phyloP scores from a whole-genome alignment of 1,140 invertebrate genomes.

The Phymastichus coffea region DNA sequence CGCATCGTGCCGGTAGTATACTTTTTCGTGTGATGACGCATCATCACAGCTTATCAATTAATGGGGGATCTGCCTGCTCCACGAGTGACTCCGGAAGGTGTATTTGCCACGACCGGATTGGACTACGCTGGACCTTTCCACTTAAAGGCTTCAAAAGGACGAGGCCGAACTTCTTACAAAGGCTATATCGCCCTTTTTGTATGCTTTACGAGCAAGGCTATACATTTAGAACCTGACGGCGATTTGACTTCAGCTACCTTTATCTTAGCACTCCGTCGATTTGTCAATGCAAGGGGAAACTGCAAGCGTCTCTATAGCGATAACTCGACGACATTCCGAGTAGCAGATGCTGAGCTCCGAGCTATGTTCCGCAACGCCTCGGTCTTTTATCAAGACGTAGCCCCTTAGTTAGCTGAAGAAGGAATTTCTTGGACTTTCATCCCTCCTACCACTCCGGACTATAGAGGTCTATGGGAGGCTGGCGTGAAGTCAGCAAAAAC shows the following conservation, averaged over 20 bases:
- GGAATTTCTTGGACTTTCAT: no score
- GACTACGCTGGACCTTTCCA: constrained; percentile 47
- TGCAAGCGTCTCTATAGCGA: no score
- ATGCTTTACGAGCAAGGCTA: no score
- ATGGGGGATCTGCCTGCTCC: constrained; percentile 45
- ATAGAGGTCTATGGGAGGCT: no score
- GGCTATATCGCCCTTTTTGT: constrained; percentile 36
- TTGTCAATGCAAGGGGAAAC: constrained; percentile 38
- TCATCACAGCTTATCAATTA: no score
- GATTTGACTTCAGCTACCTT: no score
- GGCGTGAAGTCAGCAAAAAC: not conserved
- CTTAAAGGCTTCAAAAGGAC: not conserved
- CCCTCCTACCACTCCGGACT: no score
- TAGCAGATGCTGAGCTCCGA: constrained; percentile 26
- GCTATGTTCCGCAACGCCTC: not conserved
- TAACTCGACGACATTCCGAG: no score
- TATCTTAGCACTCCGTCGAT: constrained; percentile 37
- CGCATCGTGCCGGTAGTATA: no score
- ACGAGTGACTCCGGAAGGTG: constrained; percentile 30
- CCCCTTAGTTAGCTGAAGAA: no score
- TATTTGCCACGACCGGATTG: constrained; percentile 44
- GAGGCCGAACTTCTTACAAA: constrained; percentile 1
- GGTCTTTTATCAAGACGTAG: not conserved
- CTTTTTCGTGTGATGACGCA: no score
- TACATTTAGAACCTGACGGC: constrained; percentile 43